Evolutionary conservation across 2,797 vertebrate species (phyloP).

Genomic region (Rhabdomys pumilio): DNA sequence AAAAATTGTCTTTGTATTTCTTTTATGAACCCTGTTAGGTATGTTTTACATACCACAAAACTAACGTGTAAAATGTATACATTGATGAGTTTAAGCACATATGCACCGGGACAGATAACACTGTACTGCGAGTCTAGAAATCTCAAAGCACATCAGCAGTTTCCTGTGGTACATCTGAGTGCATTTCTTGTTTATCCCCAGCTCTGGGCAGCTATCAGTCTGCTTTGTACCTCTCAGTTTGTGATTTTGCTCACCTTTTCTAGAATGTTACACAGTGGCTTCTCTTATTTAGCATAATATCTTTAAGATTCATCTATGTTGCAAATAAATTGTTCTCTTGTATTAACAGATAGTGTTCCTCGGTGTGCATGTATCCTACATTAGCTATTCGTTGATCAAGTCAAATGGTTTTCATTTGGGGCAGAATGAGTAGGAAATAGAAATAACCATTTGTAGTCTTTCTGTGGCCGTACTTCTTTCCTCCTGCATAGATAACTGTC

Average conservation of each 20-base stretch:
- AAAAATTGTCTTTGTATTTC: constrained; percentile 4
- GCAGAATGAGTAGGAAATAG: neutral
- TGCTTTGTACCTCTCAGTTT: neutral
- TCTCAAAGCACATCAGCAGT: neutral
- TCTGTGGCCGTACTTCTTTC: neutral
- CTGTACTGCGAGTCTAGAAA: neutral
- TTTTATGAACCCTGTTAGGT: neutral
- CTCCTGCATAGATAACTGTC: neutral
- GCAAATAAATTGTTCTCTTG: neutral
- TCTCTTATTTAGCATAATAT: neutral
- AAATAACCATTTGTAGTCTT: neutral
- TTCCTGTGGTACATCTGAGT: neutral
- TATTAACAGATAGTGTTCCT: neutral
- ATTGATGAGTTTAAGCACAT: neutral
- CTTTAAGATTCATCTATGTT: neutral
- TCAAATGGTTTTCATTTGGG: constrained; percentile 25
- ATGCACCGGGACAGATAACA: neutral
- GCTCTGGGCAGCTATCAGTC: neutral
- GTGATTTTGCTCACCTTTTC: neutral
- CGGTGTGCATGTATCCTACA: neutral
- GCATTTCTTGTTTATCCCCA: neutral
- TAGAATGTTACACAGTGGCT: neutral
- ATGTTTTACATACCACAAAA: neutral
- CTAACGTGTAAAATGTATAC: neutral
- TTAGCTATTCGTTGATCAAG: neutral